Evolutionary conservation across 2,888 invertebrate species (phyloP), one percentile per base, ranked within the genome.

Genomic region (Troides helena): DNA sequence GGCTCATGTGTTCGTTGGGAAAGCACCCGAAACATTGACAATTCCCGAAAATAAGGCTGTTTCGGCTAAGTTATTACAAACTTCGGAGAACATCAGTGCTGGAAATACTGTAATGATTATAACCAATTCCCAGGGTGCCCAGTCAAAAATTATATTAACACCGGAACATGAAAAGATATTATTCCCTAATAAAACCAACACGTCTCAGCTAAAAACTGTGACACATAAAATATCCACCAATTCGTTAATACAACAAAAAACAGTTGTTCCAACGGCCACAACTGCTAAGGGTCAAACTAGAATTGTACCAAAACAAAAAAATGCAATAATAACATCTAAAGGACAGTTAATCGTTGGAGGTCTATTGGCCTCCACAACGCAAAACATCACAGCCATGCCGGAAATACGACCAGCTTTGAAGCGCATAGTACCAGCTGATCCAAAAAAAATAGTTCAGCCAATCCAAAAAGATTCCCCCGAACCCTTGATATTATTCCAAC

Each of bases 61-160:
- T 73, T 86, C 89, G 58, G 92, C 92, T 1, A 91, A 90, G 76
- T 78, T 92, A 56, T 80, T 90, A 72, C 83, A 87, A 2, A 80
- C 89, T 4, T 77, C 86, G 1, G 89, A 90, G 39, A 75, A 85
- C 14, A 83, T 75, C 68, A 80, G 89, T 1, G 80, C 90, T n/a
- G 89, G 89, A 12, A 90, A 93, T 76, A 94, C 94, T 68, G 93
- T 95, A 39, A 94, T 95, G 95, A 94, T 95, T 58, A 93, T 95
- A 65, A 95, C 95, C 0, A 94, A 94, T 77, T 93, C 94, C 67
- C 94, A 94, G 78, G 94, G 95, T 21, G 89, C 93, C 39, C 94
- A 94, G 74, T 94, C 94, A 23, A 88, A 94, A 74, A 92, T 95
- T 76, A 86, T 95, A 2, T 84, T 95, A 62, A 94, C 94, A 10